A percentile compares a stretch with the other conserved stretches of the same genome.
Evolutionary conservation across 2,888 invertebrate species (phyloP).

Genomic region (Portevinia maculata): DNA sequence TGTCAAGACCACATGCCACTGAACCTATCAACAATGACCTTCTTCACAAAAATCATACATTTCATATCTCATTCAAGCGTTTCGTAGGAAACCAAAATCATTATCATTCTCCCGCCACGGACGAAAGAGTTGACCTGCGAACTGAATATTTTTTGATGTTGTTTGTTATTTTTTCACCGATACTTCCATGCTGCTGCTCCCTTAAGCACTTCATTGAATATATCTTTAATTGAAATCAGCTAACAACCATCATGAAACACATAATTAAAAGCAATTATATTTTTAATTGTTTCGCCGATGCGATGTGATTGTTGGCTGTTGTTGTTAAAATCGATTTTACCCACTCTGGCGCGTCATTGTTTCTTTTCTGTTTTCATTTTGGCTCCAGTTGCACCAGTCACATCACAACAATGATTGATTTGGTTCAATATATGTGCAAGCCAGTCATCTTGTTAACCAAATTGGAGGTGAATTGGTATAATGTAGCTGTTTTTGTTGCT

Average conservation of each 20-base stretch:
- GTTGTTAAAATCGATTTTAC: constrained; percentile 42
- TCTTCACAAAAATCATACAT: constrained; percentile 13
- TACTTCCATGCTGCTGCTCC: constrained; percentile 33
- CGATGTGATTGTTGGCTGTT: constrained; percentile 10
- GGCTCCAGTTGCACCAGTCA: constrained; percentile 39
- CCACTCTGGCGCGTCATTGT: constrained; percentile 24
- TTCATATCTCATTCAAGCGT: constrained; percentile 18
- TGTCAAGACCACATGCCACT: constrained; percentile 16
- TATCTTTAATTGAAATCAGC: constrained; percentile 70
- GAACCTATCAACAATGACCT: constrained; percentile 30
- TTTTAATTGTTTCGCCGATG: constrained; percentile 66
- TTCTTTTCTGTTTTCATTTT: background rate
- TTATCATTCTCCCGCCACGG: background rate
- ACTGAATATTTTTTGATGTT: constrained; percentile 32
- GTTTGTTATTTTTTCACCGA: background rate
- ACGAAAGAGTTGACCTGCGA: constrained; percentile 58
- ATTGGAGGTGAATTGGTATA: constrained; percentile 53
- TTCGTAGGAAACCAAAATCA: constrained; percentile 33
- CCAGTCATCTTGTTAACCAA: constrained; percentile 67
- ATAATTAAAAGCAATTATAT: constrained; percentile 69
- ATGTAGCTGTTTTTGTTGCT: constrained; percentile 8
- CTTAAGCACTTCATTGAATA: constrained; percentile 45
- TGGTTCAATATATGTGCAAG: constrained; percentile 51
- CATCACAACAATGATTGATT: constrained; percentile 70
- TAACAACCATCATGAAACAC: constrained; percentile 58